Base-by-base conservation (phyloP, 2,113 vertebrate species). In the Strix uralensis region DNA sequence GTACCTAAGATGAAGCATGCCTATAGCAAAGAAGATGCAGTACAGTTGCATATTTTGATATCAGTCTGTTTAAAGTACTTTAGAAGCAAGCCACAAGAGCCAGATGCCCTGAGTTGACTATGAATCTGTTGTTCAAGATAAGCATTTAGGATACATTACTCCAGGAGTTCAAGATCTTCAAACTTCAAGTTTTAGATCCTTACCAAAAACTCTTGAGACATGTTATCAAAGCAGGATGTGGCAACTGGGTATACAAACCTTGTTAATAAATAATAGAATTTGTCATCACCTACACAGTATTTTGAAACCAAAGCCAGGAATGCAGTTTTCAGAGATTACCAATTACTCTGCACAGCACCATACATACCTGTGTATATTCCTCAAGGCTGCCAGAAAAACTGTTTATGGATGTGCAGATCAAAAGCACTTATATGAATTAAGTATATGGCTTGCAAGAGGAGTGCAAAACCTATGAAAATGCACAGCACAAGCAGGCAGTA, bases 361-460 rank as follows among this genome's bases (percentile, higher is more conserved):
- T 38, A 9, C 32, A 20, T 32, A 72, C 18, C 17, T 13, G 3
- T 5, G 12, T 27, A 15, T 54, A 59, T 27, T 77, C 19, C 58
- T 80, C 23, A 84, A 67, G 8, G 63, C 22, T 70, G 22, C 4
- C 34, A 69, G 4, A 59, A 86, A 81, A 86, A 29, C 15, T 57
- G 2, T 32, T 58, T 29, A 62, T 22, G 23, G 11, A 93, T 36
- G 22, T 42, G 34, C 47, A 86, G 70, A 85, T 27, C 9, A 42
- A n/a, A 88, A 80, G 32, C 44, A 65, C 11, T n/a, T n/a, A 40
- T 0, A 0, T 27, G 25, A 4, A 69, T 27, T n/a, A 47, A 84
- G 7, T 17, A n/a, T 6, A 52, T 2, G 3, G 22, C 38, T 85
- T 77, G 17, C 63, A 93, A 46, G 14, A 70, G 11, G 13, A 90